Evolutionary conservation across 2,797 vertebrate genomes (phyloP), one percentile per base, ranked within the genome.

Genomic region (Sebastes matsubarae): DNA sequence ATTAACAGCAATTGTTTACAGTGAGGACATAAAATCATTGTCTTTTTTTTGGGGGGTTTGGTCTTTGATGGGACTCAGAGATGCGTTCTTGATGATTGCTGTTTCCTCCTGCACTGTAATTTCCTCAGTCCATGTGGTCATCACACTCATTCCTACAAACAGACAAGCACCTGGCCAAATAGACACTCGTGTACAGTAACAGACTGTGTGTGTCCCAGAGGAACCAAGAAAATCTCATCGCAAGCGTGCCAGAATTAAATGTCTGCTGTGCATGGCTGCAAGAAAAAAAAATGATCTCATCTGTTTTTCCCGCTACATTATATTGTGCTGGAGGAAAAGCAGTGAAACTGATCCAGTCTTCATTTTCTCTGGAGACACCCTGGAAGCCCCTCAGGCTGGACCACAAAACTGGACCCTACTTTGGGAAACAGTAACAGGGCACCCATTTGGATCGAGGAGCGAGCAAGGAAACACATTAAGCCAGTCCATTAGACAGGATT

Each of bases 401-500:
- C 9, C 42, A 60, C 14, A 63, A 63, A 68, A 24, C 38, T 70
- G 57, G 32, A 83, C 30, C 32, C 25, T 6, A 6, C 73, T 84
- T 72, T 84, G 14, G 30, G 27, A 82, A 82, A 70, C 63, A 68
- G 46, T 36, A 67, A 46, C 16, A 36, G 50, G 42, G 42, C 61
- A 59, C 50, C 22, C 7, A 27, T 64, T 64, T 72, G 42, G 32
- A 69, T 70, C 27, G 27, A 32, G 68, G 34, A 65, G 50, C 6
- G 4, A 38, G 52, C 27, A 25, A 60, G 60, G 30, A 29, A 70
- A 68, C 18, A 4, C 46, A 58, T 59, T 61, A 61, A 76, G 10
- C 72, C 34, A 1, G 42, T 82, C 64, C 71, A 77, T 79, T 77
- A 71, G 32, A 52, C 24, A 25, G 71, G 74, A 80, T 81, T 59